These are phyloP conservation scores for Nomada fucata DNA, from an alignment of 2,888 invertebrate species.

Conservation along the genomic window DNA sequence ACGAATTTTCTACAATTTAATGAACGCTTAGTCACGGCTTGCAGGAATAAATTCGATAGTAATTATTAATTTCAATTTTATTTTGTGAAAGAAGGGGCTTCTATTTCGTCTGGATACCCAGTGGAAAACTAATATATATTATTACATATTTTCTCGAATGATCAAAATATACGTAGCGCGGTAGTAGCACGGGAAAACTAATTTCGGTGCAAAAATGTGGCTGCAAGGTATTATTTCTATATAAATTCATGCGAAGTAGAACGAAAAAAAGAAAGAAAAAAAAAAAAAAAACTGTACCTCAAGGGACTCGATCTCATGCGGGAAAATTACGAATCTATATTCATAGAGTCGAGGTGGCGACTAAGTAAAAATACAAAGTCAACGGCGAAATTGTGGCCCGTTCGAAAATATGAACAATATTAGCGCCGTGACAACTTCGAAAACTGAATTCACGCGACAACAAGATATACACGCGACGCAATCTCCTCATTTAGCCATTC, in stretches of 20 bases:
- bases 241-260: conserved; percentile 7
- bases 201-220: background rate
- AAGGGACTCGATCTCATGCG: background rate
- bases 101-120: too few relatives aligned
- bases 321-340: conserved; percentile 27
- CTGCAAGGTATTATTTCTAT: background rate
- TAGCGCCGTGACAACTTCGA: background rate
- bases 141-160: too few relatives aligned
- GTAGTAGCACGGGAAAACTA: too few relatives aligned
- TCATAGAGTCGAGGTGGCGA: background rate
- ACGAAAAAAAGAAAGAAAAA: background rate
- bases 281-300: background rate
- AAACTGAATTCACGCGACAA: background rate
- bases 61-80: background rate
- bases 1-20: too few relatives aligned
- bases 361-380: conserved; percentile 14
- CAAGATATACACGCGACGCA: background rate
- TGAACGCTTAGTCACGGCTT: too few relatives aligned
- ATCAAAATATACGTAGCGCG: too few relatives aligned
- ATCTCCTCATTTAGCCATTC: too few relatives aligned
- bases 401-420: background rate
- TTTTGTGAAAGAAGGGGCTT: background rate
- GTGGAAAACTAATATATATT: too few relatives aligned
- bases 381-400: too few relatives aligned
- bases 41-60: too few relatives aligned